phyloP scores from a whole-genome alignment of 2,113 vertebrate genomes.

The Hylia prasina region DNA sequence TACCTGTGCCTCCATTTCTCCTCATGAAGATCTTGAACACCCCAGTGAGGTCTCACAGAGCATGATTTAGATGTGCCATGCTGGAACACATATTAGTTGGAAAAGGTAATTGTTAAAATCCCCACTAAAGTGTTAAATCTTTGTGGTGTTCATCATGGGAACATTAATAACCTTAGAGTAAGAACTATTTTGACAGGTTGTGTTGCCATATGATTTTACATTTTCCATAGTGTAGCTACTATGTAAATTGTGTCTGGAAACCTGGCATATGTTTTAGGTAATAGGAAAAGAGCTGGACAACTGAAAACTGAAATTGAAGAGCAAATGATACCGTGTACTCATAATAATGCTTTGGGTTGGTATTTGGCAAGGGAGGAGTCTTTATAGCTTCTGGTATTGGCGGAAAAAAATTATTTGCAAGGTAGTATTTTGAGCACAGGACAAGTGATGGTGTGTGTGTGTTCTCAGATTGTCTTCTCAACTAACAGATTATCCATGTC shows the following conservation, averaged over 20 bases:
- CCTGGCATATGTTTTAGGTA: not conserved
- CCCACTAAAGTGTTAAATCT: not conserved
- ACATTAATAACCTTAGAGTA: not conserved
- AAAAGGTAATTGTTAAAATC: not conserved
- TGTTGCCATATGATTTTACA: not conserved
- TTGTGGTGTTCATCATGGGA: not conserved
- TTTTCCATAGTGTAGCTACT: not conserved
- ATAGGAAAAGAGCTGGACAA: not conserved
- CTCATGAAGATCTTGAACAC: not conserved
- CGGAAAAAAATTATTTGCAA: not conserved
- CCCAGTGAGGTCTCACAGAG: not conserved
- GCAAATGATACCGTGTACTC: not conserved
- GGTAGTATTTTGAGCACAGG: not conserved
- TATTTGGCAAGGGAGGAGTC: not conserved
- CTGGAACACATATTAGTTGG: not conserved
- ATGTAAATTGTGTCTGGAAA: not conserved
- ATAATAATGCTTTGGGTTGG: not conserved
- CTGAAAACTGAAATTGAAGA: not conserved
- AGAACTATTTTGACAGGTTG: not conserved
- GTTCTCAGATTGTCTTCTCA: not conserved
- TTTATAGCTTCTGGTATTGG: not conserved
- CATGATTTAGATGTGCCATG: not conserved
- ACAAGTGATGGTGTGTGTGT: not conserved
- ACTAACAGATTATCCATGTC: not conserved
- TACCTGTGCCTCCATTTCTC: not conserved